These are phyloP conservation scores for Hydropotes inermis DNA, from an alignment of 2,113 vertebrate species.

Conservation along the genomic window DNA sequence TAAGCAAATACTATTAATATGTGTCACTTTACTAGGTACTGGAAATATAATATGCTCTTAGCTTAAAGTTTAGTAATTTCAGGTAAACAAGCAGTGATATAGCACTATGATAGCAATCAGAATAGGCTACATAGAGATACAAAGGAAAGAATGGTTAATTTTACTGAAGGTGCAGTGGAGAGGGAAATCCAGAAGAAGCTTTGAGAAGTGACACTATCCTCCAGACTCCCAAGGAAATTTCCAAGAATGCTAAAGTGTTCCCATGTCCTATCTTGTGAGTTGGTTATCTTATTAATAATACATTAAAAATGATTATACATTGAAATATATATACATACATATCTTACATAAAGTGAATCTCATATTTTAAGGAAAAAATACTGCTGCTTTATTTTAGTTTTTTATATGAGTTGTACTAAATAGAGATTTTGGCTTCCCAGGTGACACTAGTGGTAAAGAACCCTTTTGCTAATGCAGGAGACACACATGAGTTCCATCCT, in stretches of 20 bases:
- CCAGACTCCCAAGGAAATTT: background rate
- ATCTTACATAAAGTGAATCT: slow-evolving; percentile 8
- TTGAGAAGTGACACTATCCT: background rate
- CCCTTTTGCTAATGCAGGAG: background rate
- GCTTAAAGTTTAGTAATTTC: background rate
- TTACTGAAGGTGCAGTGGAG: background rate
- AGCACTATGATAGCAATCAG: background rate
- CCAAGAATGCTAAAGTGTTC: background rate
- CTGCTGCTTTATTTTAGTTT: slow-evolving; percentile 27
- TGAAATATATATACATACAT: background rate
- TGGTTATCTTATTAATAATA: slow-evolving; percentile 17
- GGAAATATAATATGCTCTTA: background rate
- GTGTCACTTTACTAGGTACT: slow-evolving; percentile 7
- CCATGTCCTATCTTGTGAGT: slow-evolving; percentile 8
- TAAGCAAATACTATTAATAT: background rate
- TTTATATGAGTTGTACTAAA: slow-evolving; percentile 1
- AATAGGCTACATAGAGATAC: background rate
- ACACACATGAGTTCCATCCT: background rate
- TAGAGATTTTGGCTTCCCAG: background rate
- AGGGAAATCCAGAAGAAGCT: slow-evolving; percentile 8
- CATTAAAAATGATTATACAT: slow-evolving; percentile 5
- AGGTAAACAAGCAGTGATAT: background rate
- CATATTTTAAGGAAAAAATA: background rate
- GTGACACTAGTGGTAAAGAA: background rate
- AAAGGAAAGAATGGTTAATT: slow-evolving; percentile 23